A percentile compares a stretch with the other conserved stretches of the same genome.
These are phyloP conservation scores for Cremastinae sp. DNA, from an alignment of 2,888 invertebrate genomes.

Conservation along the genomic window DNA sequence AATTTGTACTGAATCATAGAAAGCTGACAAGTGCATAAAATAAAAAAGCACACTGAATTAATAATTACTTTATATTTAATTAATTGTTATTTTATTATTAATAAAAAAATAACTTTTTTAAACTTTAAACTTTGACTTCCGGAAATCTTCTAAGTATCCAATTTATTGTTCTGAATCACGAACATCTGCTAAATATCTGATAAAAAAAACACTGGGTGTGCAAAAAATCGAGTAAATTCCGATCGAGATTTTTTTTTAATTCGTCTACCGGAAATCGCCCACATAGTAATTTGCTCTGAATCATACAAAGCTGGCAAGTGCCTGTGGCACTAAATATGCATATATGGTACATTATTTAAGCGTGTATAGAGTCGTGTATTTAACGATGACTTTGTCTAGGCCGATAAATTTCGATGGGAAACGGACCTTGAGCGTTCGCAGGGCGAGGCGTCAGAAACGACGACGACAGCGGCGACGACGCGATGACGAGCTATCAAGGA, in stretches of 20 bases:
- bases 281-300: slow-evolving; percentile 34
- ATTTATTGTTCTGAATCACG: too few species aligned
- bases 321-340: neutral
- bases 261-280: slow-evolving; percentile 10
- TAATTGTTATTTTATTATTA: too few species aligned
- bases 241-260: neutral
- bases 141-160: too few species aligned
- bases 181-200: too few species aligned
- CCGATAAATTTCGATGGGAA: slow-evolving; percentile 56
- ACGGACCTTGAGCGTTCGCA: slow-evolving; percentile 72
- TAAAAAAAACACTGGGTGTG: too few species aligned
- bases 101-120: too few species aligned
- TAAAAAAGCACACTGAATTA: too few species aligned
- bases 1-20: slow-evolving; percentile 35
- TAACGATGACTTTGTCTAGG: slow-evolving; percentile 54
- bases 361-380: slow-evolving; percentile 29
- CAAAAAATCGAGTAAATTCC: too few species aligned
- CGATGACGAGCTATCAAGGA: neutral
- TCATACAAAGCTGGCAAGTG: neutral
- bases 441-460: slow-evolving; percentile 42
- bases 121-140: too few species aligned
- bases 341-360: too few species aligned
- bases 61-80: too few species aligned
- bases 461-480: slow-evolving; percentile 38
- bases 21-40: too few species aligned